Evolutionary conservation across 1,140 invertebrate species (phyloP).

Genomic region (Drosophila ohnishii): DNA sequence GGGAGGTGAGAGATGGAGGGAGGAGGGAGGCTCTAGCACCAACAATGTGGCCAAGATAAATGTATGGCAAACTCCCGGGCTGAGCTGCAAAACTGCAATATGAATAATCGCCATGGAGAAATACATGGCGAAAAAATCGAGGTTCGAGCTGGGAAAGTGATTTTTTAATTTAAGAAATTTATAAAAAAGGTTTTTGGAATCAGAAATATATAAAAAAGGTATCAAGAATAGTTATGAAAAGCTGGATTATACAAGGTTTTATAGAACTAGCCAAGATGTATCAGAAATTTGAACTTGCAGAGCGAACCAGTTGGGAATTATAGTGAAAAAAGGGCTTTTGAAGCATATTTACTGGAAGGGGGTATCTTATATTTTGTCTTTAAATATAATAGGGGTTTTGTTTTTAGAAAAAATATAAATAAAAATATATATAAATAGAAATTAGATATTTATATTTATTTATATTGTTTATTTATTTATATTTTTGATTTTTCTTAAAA

Average conservation of each 20-base stretch:
- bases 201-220: too few species aligned
- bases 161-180: neutral
- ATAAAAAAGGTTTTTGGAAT: accelerated
- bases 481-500: neutral
- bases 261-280: accelerated
- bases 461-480: too few species aligned
- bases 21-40: constrained; percentile 14
- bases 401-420: too few species aligned
- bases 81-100: constrained; percentile 66
- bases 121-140: constrained; percentile 2
- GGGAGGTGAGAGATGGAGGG: neutral
- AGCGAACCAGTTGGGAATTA: neutral
- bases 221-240: neutral
- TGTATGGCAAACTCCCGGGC: constrained; percentile 67
- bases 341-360: too few species aligned
- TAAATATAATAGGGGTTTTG: too few species aligned
- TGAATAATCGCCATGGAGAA: constrained; percentile 62
- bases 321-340: neutral
- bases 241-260: too few species aligned
- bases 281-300: neutral
- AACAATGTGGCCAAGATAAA: constrained; percentile 79
- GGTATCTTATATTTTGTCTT: too few species aligned
- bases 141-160: neutral
- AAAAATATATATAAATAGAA: too few species aligned
- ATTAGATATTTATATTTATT: too few species aligned